These are phyloP conservation scores for Agrotis segetum DNA, from an alignment of 2,888 invertebrate genomes.

Conservation along the genomic window DNA sequence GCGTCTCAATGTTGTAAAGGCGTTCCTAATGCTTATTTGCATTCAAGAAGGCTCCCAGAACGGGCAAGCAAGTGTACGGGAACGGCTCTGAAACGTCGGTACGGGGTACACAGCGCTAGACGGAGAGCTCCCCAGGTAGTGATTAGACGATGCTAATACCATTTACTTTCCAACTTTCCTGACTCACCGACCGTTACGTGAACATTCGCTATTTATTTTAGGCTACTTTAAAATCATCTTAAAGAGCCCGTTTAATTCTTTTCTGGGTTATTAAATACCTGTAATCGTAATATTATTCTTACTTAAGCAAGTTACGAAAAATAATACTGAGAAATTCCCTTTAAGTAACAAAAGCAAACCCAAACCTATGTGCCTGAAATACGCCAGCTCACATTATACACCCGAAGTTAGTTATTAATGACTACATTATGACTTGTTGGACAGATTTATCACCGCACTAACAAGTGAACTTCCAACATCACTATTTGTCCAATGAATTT, in stretches of 20 bases:
- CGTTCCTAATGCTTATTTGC: constrained; percentile 90
- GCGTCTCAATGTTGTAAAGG: constrained; percentile 88
- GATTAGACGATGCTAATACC: constrained; percentile 90
- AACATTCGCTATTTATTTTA: constrained; percentile 86
- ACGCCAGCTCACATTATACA: constrained; percentile 49
- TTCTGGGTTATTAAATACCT: constrained; percentile 57
- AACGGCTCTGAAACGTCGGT: constrained; percentile 78
- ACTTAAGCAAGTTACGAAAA: constrained; percentile 46
- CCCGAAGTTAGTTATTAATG: constrained; percentile 55
- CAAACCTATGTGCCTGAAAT: constrained; percentile 37
- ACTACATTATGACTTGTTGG: constrained; percentile 55
- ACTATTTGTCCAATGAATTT: constrained; percentile 54
- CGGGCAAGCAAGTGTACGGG: constrained; percentile 86
- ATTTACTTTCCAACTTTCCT: constrained; percentile 89
- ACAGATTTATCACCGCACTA: constrained; percentile 57
- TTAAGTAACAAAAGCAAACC: constrained; percentile 37
- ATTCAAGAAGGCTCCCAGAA: constrained; percentile 87
- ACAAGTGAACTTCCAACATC: constrained; percentile 49
- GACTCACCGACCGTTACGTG: constrained; percentile 87
- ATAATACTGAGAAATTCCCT: constrained; percentile 15
- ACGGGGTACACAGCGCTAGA: constrained; percentile 79
- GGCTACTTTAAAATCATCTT: constrained; percentile 85
- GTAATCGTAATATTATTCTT: constrained; percentile 65
- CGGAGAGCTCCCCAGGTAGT: constrained; percentile 88
- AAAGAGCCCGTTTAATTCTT: constrained; percentile 74